Conservation (phyloP, 2,113 vertebrate species). For the Myrmecophaga tridactyla region DNA sequence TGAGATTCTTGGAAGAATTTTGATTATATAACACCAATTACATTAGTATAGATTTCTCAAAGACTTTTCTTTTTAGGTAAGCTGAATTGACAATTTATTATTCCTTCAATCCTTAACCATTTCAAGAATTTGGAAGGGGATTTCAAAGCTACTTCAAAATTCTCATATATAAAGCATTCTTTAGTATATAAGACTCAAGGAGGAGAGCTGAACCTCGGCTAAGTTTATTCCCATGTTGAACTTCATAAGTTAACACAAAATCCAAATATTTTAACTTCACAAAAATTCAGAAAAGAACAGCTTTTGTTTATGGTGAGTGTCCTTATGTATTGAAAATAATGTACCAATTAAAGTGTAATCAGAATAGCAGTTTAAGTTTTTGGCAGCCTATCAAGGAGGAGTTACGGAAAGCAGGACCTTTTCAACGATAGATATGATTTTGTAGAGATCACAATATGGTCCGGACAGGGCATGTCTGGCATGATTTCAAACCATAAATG, state of each 20-base stretch:
- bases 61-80: constrained; percentile 48
- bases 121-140: constrained; percentile 38
- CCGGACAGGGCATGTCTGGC: constrained; percentile 39
- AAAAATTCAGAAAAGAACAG: constrained; percentile 67
- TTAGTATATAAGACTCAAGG: constrained; percentile 16
- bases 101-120: constrained; percentile 49
- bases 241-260: constrained; percentile 66
- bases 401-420: constrained; percentile 66
- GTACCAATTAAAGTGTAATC: constrained; percentile 72
- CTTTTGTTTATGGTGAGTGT: constrained; percentile 74
- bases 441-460: constrained; percentile 55
- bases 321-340: constrained; percentile 68
- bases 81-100: constrained; percentile 60
- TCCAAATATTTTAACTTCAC: constrained; percentile 62
- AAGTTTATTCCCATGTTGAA: constrained; percentile 39
- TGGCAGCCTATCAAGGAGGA: constrained; percentile 66
- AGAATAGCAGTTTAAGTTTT: constrained; percentile 67
- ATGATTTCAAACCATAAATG: constrained; percentile 63
- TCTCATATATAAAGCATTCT: constrained; percentile 34
- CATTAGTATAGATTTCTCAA: constrained; percentile 69
- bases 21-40: constrained; percentile 62
- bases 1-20: constrained; percentile 65
- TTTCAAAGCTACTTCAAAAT: constrained; percentile 60
- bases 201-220: constrained; percentile 56
- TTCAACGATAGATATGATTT: constrained; percentile 57